phyloP scores from a whole-genome alignment of 1,140 invertebrate species.

The Diabrotica undecimpunctata region DNA sequence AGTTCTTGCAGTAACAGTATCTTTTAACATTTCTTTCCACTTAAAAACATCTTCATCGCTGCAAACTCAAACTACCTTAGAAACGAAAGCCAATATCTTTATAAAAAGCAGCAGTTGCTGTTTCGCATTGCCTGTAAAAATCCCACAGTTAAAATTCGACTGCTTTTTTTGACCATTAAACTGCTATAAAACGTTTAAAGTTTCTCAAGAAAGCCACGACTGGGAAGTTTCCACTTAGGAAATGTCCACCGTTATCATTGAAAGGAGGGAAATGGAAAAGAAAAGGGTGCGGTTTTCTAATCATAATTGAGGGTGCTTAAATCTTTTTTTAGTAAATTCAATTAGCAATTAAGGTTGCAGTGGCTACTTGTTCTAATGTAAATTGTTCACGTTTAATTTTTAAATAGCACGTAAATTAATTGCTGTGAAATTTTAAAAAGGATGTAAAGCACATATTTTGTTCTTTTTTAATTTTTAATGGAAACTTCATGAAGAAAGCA shows the following conservation, averaged over 20 bases:
- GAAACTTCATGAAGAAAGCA: too few relatives aligned
- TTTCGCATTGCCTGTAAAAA: conserved; percentile 9
- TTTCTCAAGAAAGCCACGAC: conserved; percentile 17
- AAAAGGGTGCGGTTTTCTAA: conserved; percentile 14
- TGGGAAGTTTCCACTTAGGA: conserved; percentile 22
- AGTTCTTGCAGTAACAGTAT: too few relatives aligned
- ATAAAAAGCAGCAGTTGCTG: conserved; percentile 8
- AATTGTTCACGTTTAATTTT: too few relatives aligned
- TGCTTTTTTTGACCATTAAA: conserved; percentile 22
- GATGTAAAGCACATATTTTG: too few relatives aligned
- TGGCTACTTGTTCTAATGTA: not conserved
- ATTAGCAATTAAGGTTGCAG: conserved; percentile 11
- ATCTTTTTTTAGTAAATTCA: conserved; percentile 10
- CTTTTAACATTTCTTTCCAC: too few relatives aligned
- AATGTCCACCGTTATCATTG: conserved; percentile 23
- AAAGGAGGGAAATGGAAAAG: conserved; percentile 8
- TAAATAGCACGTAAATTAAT: too few relatives aligned
- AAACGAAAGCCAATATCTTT: not conserved
- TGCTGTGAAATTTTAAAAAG: too few relatives aligned
- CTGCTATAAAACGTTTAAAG: conserved; percentile 21
- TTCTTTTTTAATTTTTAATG: too few relatives aligned
- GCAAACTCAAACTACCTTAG: not conserved
- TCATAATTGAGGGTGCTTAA: conserved; percentile 15
- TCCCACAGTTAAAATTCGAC: conserved; percentile 13
- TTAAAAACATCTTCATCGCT: not conserved